Evolutionary conservation across 2,888 invertebrate species (phyloP).

Genomic region (Microctonus hyperodae): DNA sequence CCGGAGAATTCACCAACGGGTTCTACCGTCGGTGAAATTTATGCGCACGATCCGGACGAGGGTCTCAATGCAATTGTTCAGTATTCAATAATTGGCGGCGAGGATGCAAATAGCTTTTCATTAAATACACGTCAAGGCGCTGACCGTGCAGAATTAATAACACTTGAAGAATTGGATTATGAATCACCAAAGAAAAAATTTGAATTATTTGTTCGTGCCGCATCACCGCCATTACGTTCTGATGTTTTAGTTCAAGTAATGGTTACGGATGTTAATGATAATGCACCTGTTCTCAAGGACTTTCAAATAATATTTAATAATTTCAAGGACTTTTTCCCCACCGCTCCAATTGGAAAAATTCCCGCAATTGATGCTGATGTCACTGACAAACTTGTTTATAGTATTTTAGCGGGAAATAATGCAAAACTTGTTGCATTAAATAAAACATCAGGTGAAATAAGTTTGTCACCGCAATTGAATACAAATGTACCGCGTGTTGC

Average conservation of each 20-base stretch:
- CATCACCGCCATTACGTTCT: conserved; percentile 87
- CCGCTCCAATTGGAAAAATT: conserved; percentile 88
- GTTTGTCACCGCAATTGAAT: conserved; percentile 89
- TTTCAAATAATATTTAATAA: conserved; percentile 96
- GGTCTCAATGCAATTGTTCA: conserved; percentile 90
- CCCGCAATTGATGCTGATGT: conserved; percentile 97
- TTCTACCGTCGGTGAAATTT: conserved; percentile 89
- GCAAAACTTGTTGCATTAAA: conserved; percentile 88
- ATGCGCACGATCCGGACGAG: conserved; percentile 91
- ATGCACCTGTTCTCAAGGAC: conserved; percentile 89
- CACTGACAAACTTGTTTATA: conserved; percentile 83
- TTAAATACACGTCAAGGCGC: conserved; percentile 82
- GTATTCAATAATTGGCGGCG: conserved; percentile 94
- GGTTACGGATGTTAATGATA: conserved; percentile 95
- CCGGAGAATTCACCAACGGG: conserved; percentile 97
- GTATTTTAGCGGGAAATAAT: conserved; percentile 90
- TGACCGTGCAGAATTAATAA: conserved; percentile 86
- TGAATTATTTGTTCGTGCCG: conserved; percentile 87
- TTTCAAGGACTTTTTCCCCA: conserved; percentile 91
- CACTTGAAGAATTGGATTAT: conserved; percentile 92
- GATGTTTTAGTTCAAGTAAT: conserved; percentile 88
- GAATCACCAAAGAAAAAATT: conserved; percentile 93
- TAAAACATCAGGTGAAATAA: conserved; percentile 82
- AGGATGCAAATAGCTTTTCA: conserved; percentile 87
- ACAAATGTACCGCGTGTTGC: conserved; percentile 95